A percentile compares a stretch with the other conserved stretches of the same genome.
Conservation (phyloP, 2,113 vertebrate species). For the Oryzias curvinotus region DNA sequence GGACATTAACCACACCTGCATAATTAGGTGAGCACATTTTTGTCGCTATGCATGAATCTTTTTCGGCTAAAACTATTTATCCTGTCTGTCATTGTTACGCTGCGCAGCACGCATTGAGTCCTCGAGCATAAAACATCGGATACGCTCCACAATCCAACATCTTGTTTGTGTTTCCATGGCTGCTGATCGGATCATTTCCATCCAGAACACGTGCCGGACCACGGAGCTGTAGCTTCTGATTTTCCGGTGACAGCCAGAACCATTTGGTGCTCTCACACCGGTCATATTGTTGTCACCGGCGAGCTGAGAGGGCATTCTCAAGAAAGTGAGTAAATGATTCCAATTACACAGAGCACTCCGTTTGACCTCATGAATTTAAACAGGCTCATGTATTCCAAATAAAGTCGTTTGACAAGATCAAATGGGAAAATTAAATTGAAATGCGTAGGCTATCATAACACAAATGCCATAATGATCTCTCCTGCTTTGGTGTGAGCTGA, state of each 20-base stretch:
- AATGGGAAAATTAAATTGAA: conserved; percentile 58
- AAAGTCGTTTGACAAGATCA: conserved; percentile 46
- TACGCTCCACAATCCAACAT: no score
- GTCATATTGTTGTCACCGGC: conserved; percentile 18
- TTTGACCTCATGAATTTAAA: conserved; percentile 73
- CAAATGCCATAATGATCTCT: conserved; percentile 17
- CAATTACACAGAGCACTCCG: conserved; percentile 50
- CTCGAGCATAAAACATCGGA: no score
- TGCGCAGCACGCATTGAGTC: no score
- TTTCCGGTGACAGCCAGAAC: background rate
- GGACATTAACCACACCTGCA: no score
- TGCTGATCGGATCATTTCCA: background rate
- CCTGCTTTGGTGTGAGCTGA: conserved; percentile 19
- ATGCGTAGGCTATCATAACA: conserved; percentile 8
- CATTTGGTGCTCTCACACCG: background rate
- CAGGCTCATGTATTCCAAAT: conserved; percentile 68
- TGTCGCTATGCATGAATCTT: no score
- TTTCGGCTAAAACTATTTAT: no score
- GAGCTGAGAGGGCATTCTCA: conserved; percentile 21
- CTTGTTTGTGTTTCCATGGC: background rate
- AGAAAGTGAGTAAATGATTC: conserved; percentile 54
- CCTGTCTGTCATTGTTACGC: no score
- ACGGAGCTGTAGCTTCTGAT: background rate
- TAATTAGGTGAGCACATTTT: no score
- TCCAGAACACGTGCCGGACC: background rate